These are phyloP conservation scores for Empidonax traillii DNA, from an alignment of 2,113 vertebrate species.

Conservation along the genomic window DNA sequence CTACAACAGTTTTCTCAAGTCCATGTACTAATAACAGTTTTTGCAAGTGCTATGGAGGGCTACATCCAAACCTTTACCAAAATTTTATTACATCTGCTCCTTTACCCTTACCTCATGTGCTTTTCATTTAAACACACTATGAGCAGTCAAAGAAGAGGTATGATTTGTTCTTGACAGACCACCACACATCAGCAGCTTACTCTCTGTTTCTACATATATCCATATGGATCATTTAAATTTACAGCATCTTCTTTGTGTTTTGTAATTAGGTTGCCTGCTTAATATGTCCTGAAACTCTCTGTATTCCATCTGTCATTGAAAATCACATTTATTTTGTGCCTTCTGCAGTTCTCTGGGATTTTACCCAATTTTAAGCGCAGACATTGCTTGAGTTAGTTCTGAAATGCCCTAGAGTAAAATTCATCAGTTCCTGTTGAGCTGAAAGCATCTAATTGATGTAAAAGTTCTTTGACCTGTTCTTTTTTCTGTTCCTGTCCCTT, in stretches of 20 bases:
- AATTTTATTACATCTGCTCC: not conserved
- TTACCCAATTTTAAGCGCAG: not conserved
- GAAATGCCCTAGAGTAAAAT: not conserved
- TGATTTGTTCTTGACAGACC: not conserved
- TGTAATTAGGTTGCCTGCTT: not conserved
- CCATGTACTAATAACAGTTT: not conserved
- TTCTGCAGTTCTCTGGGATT: not conserved
- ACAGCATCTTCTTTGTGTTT: not conserved
- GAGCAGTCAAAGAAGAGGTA: not conserved
- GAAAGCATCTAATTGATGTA: not conserved
- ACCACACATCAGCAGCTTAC: not conserved
- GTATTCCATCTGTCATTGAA: constrained; percentile 16
- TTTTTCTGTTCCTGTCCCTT: not conserved
- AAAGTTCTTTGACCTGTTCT: not conserved
- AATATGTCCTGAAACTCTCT: constrained; percentile 17
- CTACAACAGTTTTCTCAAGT: too few species aligned
- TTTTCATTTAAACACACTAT: not conserved
- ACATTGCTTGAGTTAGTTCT: not conserved
- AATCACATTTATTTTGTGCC: not conserved
- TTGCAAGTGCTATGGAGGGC: not conserved
- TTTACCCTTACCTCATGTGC: not conserved
- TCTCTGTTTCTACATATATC: not conserved
- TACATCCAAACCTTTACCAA: not conserved
- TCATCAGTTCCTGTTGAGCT: not conserved
- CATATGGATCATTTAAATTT: not conserved